Conservation (phyloP, 2,888 invertebrate species). For the Meganola albula region DNA sequence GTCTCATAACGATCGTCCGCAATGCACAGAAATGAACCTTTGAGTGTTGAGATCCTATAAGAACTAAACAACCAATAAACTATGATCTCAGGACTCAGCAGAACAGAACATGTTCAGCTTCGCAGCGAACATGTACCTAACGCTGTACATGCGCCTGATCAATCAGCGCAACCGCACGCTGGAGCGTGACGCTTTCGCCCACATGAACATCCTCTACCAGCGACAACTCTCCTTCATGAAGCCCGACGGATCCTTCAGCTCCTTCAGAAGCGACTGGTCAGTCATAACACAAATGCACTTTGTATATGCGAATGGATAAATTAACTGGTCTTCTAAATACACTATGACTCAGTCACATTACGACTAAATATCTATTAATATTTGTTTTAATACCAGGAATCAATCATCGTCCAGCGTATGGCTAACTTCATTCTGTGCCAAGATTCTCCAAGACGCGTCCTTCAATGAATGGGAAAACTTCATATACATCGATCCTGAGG, state of each 20-base stretch:
- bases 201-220: conserved; percentile 94
- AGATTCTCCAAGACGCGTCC: conserved; percentile 93
- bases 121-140: conserved; percentile 94
- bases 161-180: conserved; percentile 90
- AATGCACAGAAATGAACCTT: too few species aligned
- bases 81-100: conserved; percentile 82
- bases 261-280: conserved; percentile 95
- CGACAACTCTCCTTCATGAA: conserved; percentile 94
- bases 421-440: conserved; percentile 94
- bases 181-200: conserved; percentile 88
- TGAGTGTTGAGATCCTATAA: too few species aligned
- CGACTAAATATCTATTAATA: too few species aligned
- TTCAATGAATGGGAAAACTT: conserved; percentile 99
- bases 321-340: too few species aligned
- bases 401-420: conserved; percentile 92
- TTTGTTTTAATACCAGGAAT: too few species aligned
- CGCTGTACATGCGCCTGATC: conserved; percentile 92
- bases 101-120: conserved; percentile 98
- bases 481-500: conserved; percentile 93
- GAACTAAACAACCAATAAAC: background rate
- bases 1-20: too few species aligned
- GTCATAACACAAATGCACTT: too few species aligned
- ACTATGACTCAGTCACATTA: too few species aligned
- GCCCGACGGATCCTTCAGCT: conserved; percentile 91
- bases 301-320: too few species aligned